Evolutionary conservation across 2,113 vertebrate species (phyloP), one percentile per base, ranked within the genome.

Genomic region (Ramphastos sulfuratus): DNA sequence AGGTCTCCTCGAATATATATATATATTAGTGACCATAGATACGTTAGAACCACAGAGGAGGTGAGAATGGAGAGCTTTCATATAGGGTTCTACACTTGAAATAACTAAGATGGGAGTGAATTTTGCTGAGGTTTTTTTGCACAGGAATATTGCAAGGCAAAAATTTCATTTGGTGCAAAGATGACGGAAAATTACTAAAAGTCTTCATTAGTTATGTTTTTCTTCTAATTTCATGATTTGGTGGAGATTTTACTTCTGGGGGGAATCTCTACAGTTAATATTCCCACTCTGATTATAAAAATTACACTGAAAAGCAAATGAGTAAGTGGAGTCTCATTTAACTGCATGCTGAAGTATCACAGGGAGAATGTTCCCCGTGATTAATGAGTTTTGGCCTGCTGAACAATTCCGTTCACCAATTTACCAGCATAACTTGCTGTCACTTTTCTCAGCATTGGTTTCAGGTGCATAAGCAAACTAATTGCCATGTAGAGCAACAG

Each of bases 331-430:
- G 50, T 20, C 52, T 87, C 78, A 46, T 87, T 93, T 89, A 85
- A 87, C 63, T 74, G 25, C 48, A 58, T 1, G 10, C 30, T 95
- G 84, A 81, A 83, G 67, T 87, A 81, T 60, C 86, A 94, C 42
- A 78, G 50, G 33, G 89, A 83, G 75, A 89, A 59, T 9, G 13
- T 65, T 88, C n/a, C 30, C 35, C 55, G 56, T 96, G 94, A 97
- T 96, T 94, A 90, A 96, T 95, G 83, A 69, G 55, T 31, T 85
- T 87, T 91, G 86, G 87, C 39, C 70, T 50, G 69, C 31, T 88
- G 79, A 91, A 87, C 93, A 91, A 93, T 92, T 93, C 77, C 46
- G 64, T 85, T 94, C 78, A 95, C 72, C 50, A 61, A 58, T 64
- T 89, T 85, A 85, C 16, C 90, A 84, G 74, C 59, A 60, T 67